Base-by-base conservation (phyloP, 1,140 invertebrate species). In the Ceratina calcarata region DNA sequence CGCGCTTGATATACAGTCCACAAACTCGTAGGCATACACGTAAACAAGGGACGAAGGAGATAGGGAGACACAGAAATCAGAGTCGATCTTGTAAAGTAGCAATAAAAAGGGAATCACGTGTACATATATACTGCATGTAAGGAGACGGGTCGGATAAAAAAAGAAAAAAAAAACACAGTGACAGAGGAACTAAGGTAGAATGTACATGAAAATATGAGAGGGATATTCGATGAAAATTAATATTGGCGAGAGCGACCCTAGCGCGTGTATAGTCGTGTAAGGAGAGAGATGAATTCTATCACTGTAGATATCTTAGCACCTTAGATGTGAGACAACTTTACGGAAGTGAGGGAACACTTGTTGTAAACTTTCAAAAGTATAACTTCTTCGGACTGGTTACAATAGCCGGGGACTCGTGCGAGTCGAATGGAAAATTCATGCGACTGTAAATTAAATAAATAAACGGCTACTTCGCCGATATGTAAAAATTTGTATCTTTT, bases 241-340 rank as follows among this genome's bases (percentile, higher is more conserved):
- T 22, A 68, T 68, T 27, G 27, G 49, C 60, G 24, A 49, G 20
- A 76, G 62, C 64, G 58, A 77, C 69, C 69, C 72, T 68, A 69
- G 71, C 72, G 49, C 81, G 74, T 87, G 80, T 78, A 72, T 85
- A 81, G 64, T 71, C 69, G 61, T 81, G 55, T 81, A 85, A 84
- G 71, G 61, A 84, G 71, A 88, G 88, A 72, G 90, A 57, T 89
- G 6, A 45, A 45, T 45, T 45, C 37, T 91, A 90, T 92, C 91
- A 92, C 89, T 92, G 91, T 92, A 91, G 90, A 92, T 92, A 92
- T 88, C 78, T 86, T 92, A 92, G 90, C 90, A 91, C 89, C 86
- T 89, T 90, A 87, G 88, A 91, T 90, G 87, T 90, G 90, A 89
- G 78, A 86, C 84, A 45, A 45, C 37, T 45, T 45, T 84, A 87